Base-by-base conservation (phyloP, 2,113 vertebrate genomes). In the Hippocampus mohnikei region DNA sequence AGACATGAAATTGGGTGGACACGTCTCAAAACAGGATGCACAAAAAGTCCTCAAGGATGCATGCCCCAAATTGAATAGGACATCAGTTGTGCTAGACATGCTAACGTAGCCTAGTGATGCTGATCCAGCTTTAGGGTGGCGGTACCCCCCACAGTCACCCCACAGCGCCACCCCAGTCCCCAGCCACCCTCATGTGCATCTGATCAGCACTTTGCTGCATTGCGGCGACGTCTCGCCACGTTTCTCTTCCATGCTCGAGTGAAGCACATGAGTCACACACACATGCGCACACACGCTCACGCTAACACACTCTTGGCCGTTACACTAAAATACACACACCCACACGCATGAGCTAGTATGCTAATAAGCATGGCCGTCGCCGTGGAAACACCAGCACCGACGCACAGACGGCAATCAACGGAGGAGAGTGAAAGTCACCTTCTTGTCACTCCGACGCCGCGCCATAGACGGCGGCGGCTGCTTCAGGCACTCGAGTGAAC, bases 351-450 rank as follows among this genome's bases (percentile, higher is more conserved):
- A 9, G 58, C 27, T 60, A 60, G 15, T 18, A 60, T 60, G 58
- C 58, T 60, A 60, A 60, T 9, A 29, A 5, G 27, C 27, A 29
- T 60, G 27, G 27, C 27, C 58, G 29, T 60, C 58, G 16, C 58
- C 13, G 27, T 60, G 58, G 58, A 60, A 60, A 60, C 58, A 33
- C 27, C 58, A 33, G 56, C 23, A 5, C 25, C 12, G 53, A 25
- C 4, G 53, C 53, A 11, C 55, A 27, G 23, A 55, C 52, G 52
- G 52, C 52, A 55, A 55, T 23, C 23, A n/a, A 27, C 27, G 55
- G 55, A 58, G 55, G 55, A 60, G 58, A 33, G 58, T 60, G 58
- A 60, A 58, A 29, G 55, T 58, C 55, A 58, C 55, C 55, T 55
- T 55, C 52, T 58, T 58, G 55, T 13, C 55, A 56, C n/a, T 52